Evolutionary conservation across 1,140 invertebrate species (phyloP).

Genomic region (Brachionus plicatilis): DNA sequence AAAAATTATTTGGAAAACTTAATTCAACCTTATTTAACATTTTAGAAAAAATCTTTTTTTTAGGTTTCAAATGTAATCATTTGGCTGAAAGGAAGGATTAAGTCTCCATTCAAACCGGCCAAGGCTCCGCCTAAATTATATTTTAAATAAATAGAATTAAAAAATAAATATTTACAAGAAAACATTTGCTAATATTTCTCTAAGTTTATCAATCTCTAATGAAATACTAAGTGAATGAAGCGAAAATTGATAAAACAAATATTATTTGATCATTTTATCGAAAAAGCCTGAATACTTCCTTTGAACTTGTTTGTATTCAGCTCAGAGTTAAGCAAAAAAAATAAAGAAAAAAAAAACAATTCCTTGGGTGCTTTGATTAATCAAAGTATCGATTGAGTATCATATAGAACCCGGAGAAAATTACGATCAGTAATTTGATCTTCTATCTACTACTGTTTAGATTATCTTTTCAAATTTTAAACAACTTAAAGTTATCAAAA

Average conservation of each 20-base stretch:
- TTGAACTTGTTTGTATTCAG: background rate
- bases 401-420: background rate
- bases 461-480: background rate
- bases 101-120: no score
- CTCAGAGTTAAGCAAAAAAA: background rate
- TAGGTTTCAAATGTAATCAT: no score
- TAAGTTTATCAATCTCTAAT: background rate
- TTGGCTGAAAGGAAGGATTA: no score
- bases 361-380: background rate
- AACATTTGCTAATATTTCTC: background rate
- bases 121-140: no score
- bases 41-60: no score
- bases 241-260: background rate
- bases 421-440: background rate
- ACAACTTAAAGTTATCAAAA: slow-evolving; percentile 34
- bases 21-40: no score
- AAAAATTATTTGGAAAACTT: no score
- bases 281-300: background rate
- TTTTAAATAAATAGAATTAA: no score
- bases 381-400: background rate
- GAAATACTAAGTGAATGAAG: background rate
- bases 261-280: background rate
- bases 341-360: background rate
- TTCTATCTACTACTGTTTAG: background rate
- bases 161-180: no score